Evolutionary conservation across 2,888 invertebrate genomes (phyloP).

Genomic region (Perdita meconis): DNA sequence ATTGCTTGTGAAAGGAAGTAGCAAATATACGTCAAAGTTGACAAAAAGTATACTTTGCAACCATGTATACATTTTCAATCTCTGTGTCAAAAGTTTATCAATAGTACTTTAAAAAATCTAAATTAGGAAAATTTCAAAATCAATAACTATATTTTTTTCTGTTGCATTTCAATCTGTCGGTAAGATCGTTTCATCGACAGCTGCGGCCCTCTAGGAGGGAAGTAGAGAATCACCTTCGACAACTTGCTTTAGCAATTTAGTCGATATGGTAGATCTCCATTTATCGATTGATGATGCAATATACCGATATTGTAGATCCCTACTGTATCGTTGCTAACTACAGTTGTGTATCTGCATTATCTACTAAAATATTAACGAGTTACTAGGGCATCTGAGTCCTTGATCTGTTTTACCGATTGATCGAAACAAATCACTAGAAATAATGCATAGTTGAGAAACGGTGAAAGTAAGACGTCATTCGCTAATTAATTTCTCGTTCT

Average conservation of each 20-base stretch:
- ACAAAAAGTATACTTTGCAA: too few relatives aligned
- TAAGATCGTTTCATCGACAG: neutral
- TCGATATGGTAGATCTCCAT: constrained; percentile 6
- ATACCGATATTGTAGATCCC: neutral
- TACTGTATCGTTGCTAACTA: constrained; percentile 3
- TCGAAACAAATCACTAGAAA: neutral
- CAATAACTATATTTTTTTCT: neutral
- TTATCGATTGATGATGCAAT: constrained; percentile 10
- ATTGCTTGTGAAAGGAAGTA: constrained; percentile 27
- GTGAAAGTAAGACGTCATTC: constrained; percentile 54
- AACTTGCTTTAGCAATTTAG: neutral
- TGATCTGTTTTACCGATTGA: constrained; percentile 47
- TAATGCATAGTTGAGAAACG: neutral
- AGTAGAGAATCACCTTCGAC: neutral
- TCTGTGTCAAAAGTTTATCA: too few relatives aligned
- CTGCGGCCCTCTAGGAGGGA: constrained; percentile 1
- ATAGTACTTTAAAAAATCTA: neutral
- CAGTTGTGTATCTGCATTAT: constrained; percentile 11
- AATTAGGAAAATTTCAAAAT: neutral
- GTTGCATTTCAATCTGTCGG: neutral
- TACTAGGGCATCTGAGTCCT: constrained; percentile 14
- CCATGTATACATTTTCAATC: too few relatives aligned
- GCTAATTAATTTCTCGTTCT: neutral
- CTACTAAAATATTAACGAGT: neutral
- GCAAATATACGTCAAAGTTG: constrained; percentile 1